Conservation (phyloP, 35 echinoderm and acorn worm genomes). For the Ophiothrix spiculata region DNA sequence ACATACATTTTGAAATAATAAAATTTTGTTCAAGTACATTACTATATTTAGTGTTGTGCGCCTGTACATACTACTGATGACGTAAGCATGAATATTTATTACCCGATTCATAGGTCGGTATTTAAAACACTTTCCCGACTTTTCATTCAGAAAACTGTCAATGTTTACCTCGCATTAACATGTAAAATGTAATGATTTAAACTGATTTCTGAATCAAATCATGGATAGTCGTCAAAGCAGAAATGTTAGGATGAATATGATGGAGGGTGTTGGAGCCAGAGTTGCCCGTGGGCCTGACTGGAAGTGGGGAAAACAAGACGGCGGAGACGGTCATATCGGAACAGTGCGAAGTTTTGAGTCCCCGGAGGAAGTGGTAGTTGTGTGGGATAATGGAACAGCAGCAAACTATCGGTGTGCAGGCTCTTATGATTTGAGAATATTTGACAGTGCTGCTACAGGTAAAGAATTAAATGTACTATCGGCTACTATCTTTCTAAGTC, state of each 20-base stretch:
- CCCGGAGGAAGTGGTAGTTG: conserved; percentile 97
- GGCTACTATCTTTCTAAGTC: too few species aligned
- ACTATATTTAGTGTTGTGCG: too few species aligned
- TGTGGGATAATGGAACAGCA: conserved; percentile 98
- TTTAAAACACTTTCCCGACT: too few species aligned
- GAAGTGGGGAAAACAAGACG: conserved; percentile 99
- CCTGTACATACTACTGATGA: too few species aligned
- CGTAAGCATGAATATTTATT: too few species aligned
- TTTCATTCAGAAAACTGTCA: conserved; percentile 4
- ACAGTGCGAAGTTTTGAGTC: conserved; percentile 98
- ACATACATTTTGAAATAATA: too few species aligned
- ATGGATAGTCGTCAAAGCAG: conserved; percentile 35
- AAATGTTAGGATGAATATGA: conserved; percentile 75
- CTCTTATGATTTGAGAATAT: conserved; percentile 87
- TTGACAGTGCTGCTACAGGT: conserved; percentile 95
- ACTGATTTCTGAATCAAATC: neutral
- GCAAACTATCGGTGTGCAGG: conserved; percentile 99
- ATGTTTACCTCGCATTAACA: neutral
- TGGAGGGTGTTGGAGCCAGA: conserved; percentile 95
- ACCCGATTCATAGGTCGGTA: too few species aligned
- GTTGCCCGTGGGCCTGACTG: conserved; percentile 96
- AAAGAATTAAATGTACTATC: too few species aligned
- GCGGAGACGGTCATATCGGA: conserved; percentile 95
- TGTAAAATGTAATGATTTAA: neutral
- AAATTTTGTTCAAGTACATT: too few species aligned